Evolutionary conservation across 2,113 vertebrate species (phyloP).

Genomic region (Helogale parvula): DNA sequence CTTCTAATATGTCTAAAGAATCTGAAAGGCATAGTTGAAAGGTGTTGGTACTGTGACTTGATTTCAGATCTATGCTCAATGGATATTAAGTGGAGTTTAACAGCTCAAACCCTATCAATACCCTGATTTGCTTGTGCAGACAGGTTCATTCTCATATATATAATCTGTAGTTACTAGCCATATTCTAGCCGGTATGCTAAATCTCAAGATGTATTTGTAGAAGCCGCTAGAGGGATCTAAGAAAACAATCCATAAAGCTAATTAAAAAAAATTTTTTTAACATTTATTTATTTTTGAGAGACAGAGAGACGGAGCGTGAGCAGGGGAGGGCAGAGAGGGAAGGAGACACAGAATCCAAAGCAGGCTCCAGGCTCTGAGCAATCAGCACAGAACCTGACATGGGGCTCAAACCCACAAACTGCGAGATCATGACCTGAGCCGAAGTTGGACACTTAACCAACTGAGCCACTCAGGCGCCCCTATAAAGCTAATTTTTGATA

Average conservation of each 20-base stretch:
- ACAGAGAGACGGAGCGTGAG: not conserved
- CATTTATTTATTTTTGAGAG: too few species aligned
- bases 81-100: not conserved
- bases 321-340: too few species aligned
- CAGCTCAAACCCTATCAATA: not conserved
- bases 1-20: not conserved
- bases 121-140: not conserved
- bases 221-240: conserved; percentile 3
- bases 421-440: too few species aligned
- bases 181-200: not conserved
- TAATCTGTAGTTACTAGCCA: not conserved
- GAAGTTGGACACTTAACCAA: too few species aligned
- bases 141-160: not conserved
- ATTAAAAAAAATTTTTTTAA: too few species aligned
- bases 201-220: conserved; percentile 2
- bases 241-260: not conserved
- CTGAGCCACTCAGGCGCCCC: too few species aligned
- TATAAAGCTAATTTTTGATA: not conserved
- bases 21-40: not conserved
- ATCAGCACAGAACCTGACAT: too few species aligned
- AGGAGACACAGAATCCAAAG: too few species aligned
- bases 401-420: too few species aligned
- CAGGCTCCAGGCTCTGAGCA: too few species aligned
- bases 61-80: not conserved
- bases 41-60: not conserved